Conservation (phyloP, 2,113 vertebrate genomes). For the Pseudorasbora parva region DNA sequence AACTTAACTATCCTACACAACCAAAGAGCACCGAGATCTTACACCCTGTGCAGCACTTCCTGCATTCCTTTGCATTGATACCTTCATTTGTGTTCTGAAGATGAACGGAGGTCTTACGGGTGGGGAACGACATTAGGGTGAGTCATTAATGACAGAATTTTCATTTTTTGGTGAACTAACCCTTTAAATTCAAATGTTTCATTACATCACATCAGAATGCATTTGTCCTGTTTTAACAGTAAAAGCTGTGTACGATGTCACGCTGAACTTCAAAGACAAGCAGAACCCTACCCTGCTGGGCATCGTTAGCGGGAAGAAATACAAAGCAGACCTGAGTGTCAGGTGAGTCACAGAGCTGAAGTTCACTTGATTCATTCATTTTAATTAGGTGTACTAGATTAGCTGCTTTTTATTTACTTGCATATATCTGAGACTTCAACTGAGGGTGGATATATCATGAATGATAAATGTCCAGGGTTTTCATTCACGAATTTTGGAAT, state of each 20-base stretch:
- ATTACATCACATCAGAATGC: background rate
- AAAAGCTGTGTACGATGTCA: slow-evolving; percentile 94
- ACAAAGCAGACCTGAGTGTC: slow-evolving; percentile 93
- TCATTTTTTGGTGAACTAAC: too few relatives aligned
- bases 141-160: too few relatives aligned
- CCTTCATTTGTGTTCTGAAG: too few relatives aligned
- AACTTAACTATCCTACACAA: too few relatives aligned
- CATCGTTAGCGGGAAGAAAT: slow-evolving; percentile 94
- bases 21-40: too few relatives aligned
- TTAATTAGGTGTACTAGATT: background rate
- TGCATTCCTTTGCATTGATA: too few relatives aligned
- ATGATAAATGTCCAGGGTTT: background rate
- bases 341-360: slow-evolving; percentile 77
- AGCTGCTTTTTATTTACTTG: background rate
- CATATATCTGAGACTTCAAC: background rate
- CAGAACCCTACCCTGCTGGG: slow-evolving; percentile 93
- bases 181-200: background rate
- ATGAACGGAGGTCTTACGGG: too few relatives aligned
- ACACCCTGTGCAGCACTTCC: too few relatives aligned
- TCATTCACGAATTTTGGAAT: background rate
- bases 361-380: background rate
- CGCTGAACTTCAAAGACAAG: slow-evolving; percentile 95
- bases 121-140: too few relatives aligned
- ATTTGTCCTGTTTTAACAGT: slow-evolving; percentile 72
- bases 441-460: background rate